phyloP scores from a whole-genome alignment of 1,140 invertebrate genomes.

The Bombus cullumanus region DNA sequence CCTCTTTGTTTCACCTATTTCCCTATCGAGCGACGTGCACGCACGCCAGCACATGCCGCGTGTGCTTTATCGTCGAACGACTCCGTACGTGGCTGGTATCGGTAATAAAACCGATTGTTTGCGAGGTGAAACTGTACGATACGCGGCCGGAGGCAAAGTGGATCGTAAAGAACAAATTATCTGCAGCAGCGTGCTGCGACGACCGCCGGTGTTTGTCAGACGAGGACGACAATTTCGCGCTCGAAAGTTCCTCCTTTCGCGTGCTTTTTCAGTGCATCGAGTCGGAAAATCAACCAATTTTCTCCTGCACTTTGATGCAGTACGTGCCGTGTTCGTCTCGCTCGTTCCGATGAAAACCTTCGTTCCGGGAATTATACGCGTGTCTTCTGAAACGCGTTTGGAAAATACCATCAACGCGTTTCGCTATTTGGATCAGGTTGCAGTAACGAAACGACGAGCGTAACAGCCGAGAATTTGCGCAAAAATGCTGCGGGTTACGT shows the following conservation, averaged over 20 bases:
- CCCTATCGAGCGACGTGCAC: neutral
- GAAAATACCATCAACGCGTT: neutral
- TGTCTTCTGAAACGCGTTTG: neutral
- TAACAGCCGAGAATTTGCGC: neutral
- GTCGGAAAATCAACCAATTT: constrained; percentile 9
- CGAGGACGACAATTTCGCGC: neutral
- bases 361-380: neutral
- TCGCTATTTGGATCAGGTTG: neutral
- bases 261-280: neutral
- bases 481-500: too few species aligned
- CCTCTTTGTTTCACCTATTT: constrained; percentile 27
- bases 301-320: neutral
- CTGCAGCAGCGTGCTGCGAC: neutral
- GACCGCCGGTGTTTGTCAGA: neutral
- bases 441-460: neutral
- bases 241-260: neutral
- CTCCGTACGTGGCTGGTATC: neutral
- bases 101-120: constrained; percentile 43
- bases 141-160: neutral
- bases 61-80: constrained; percentile 22
- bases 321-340: neutral
- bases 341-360: neutral
- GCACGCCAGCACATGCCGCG: neutral
- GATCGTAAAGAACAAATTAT: constrained; percentile 50
- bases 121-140: constrained; percentile 33